Base-by-base conservation (phyloP, 2,888 invertebrate genomes). In the Caenorhabditis angaria region DNA sequence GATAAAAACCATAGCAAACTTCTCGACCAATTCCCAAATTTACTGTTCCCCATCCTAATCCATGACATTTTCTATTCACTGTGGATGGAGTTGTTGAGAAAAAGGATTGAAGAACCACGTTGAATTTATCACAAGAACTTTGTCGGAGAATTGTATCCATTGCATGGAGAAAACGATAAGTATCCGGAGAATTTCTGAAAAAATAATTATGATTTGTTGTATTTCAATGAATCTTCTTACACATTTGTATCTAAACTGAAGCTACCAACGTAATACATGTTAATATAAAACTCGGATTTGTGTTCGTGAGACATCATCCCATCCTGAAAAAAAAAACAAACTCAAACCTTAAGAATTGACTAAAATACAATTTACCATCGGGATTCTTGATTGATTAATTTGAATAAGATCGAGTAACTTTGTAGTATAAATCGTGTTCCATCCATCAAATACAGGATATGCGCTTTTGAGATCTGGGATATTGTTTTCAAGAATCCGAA, bases 1-100 rank as follows among this genome's bases (percentile, higher is more conserved):
- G 73, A 65, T 73, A 69, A 29, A 67, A 70, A 10, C 74, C 75
- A 55, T 70, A 75, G 27, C 70, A 67, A 10, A 70, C 75, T 65
- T 75, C 70, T 55, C 75, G 50, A 10, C 69, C 73, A 10, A 68
- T 24, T 41, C 73, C 73, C 6, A 73, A 47, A 50, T 73, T 67
- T 1, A 73, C 65, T 50, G 65, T 62, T 54, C 69, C 68, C 67
- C 70, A 70, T 29, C 70, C 67, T 12, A 73, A 54, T 20, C 67
- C 58, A 54, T 53, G 66, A 8, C 50, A 35, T 47, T 8, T 41
- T 22, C 24, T 18, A 24, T n/a, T 22, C 8, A 57, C 47, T 5
- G 56, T 32, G 3, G 41, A 18, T 1, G 61, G 68, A 8, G 64
- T 53, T n/a, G 65, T 65, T 0, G 67, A 67, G 62, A 68, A 72